phyloP scores from a whole-genome alignment of 2,797 vertebrate species.

The Loriculus beryllinus region DNA sequence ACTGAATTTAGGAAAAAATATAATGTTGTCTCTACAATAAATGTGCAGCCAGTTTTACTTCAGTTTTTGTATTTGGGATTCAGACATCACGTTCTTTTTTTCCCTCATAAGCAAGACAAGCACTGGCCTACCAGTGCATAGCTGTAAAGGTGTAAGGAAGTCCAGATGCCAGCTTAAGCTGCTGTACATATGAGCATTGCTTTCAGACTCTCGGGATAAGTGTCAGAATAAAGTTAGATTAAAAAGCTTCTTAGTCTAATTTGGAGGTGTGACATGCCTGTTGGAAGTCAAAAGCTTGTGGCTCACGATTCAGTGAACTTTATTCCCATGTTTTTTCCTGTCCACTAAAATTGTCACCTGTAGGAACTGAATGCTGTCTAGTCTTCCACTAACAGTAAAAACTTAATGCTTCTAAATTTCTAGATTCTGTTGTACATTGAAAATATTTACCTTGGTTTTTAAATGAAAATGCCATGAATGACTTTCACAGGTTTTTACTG shows the following conservation, averaged over 20 bases:
- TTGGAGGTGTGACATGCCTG: background rate
- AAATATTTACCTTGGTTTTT: background rate
- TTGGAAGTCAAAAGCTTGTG: background rate
- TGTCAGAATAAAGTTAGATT: background rate
- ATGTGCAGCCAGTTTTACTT: background rate
- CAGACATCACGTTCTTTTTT: background rate
- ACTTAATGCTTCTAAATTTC: background rate
- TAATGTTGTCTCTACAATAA: fast-evolving
- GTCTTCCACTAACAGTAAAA: background rate
- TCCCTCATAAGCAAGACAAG: background rate
- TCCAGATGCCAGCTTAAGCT: background rate
- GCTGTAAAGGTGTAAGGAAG: background rate
- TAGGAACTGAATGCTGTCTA: background rate
- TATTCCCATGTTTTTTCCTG: background rate
- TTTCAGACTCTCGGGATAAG: background rate
- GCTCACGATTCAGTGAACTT: background rate
- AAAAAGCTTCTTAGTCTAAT: background rate
- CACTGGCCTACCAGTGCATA: background rate
- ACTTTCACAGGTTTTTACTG: background rate
- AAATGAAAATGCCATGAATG: background rate
- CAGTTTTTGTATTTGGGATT: background rate
- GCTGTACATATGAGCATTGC: background rate
- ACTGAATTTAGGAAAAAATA: background rate
- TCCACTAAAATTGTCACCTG: background rate
- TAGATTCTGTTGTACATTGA: background rate